These are phyloP conservation scores for Cydia amplana DNA, from an alignment of 1,140 invertebrate species.

Conservation along the genomic window DNA sequence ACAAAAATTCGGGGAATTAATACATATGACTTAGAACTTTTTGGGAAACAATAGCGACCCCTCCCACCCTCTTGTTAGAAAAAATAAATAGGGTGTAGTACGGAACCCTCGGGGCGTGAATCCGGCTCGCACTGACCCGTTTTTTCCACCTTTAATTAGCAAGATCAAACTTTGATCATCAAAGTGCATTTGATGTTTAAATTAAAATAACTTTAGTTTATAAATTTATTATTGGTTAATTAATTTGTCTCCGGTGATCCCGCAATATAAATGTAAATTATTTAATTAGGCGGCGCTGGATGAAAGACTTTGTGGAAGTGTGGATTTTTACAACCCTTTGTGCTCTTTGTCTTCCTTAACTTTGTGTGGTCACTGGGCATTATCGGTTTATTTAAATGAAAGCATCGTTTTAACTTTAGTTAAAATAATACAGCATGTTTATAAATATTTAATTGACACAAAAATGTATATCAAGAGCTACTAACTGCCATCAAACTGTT, in stretches of 20 bases:
- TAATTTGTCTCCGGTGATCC: constrained; percentile 16
- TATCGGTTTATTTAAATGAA: neutral
- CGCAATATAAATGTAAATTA: constrained; percentile 28
- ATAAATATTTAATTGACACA: too few species aligned
- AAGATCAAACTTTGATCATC: too few species aligned
- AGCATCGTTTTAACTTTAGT: too few species aligned
- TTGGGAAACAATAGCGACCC: too few species aligned
- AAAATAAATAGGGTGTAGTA: too few species aligned
- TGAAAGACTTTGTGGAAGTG: neutral
- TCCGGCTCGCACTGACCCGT: neutral
- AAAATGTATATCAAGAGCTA: too few species aligned
- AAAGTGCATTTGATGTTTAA: neutral
- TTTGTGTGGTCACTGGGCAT: neutral
- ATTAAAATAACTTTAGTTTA: constrained; percentile 7
- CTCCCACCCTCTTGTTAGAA: too few species aligned
- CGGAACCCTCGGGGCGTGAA: too few species aligned
- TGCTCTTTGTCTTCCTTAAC: neutral
- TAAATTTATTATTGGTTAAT: constrained; percentile 28
- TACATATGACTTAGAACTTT: too few species aligned
- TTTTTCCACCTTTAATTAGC: neutral
- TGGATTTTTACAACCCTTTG: neutral
- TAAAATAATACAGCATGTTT: too few species aligned
- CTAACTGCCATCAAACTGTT: too few species aligned
- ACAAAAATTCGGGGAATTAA: too few species aligned
- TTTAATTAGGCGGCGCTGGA: neutral